Percentiles rank a stretch among this genome's conserved stretches.
Evolutionary conservation across 2,113 vertebrate species (phyloP).

Genomic region (Ciconia stormi): DNA sequence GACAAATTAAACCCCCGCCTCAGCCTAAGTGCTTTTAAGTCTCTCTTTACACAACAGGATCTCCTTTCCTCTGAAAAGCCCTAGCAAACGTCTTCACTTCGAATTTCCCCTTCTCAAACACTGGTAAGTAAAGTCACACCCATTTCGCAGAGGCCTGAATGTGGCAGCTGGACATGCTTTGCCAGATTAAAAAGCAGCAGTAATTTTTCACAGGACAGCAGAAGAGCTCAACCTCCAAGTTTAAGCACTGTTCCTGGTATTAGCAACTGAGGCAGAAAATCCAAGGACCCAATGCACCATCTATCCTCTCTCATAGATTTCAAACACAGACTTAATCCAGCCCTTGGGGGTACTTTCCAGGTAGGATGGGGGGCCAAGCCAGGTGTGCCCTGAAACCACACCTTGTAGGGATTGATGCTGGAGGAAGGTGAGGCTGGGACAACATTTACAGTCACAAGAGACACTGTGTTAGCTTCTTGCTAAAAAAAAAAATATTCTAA

Average conservation of each 20-base stretch:
- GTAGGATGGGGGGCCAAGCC: neutral
- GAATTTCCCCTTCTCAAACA: neutral
- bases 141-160: neutral
- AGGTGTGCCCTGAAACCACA: neutral
- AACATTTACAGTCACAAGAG: neutral
- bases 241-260: neutral
- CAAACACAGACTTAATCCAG: neutral
- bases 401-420: neutral
- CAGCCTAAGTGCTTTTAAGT: neutral
- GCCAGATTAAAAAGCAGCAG: neutral
- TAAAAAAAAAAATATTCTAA: neutral
- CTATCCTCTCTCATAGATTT: neutral
- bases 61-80: neutral
- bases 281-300: neutral
- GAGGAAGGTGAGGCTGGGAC: neutral
- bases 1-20: neutral
- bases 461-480: neutral
- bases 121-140: neutral
- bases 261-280: neutral
- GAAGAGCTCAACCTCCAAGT: neutral
- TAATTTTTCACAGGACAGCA: neutral
- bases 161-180: rapidly evolving
- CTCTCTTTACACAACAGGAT: neutral
- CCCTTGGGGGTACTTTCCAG: neutral
- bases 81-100: neutral